A percentile compares a stretch with the other conserved stretches of the same genome.
These are phyloP conservation scores for Plotosus lineatus DNA, from an alignment of 2,113 vertebrate genomes.

Conservation along the genomic window DNA sequence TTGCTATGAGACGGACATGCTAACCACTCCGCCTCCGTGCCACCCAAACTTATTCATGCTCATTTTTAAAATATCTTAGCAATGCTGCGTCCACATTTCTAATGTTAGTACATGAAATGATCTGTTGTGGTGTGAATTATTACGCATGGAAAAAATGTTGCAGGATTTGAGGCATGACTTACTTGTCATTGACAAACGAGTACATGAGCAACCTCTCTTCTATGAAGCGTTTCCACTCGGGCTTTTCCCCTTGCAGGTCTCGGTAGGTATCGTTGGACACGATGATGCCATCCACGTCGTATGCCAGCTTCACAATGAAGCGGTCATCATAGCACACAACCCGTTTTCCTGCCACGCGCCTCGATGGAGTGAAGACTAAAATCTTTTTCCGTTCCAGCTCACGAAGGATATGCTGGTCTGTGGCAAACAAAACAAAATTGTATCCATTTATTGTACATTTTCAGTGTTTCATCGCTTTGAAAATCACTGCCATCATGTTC, in stretches of 20 bases:
- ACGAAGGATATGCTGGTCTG: constrained; percentile 88
- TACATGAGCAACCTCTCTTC: constrained; percentile 93
- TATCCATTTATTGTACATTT: neutral
- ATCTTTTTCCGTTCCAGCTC: constrained; percentile 92
- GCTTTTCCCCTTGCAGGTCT: constrained; percentile 85
- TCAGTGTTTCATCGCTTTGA: neutral
- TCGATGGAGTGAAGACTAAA: constrained; percentile 89
- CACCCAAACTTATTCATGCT: neutral
- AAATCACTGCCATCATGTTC: neutral
- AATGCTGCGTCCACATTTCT: neutral
- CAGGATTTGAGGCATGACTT: constrained; percentile 39
- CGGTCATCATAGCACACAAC: constrained; percentile 92
- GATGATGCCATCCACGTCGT: constrained; percentile 83
- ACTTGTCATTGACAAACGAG: constrained; percentile 97
- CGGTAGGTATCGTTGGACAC: constrained; percentile 94
- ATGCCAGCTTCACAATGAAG: constrained; percentile 90
- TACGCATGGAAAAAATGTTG: neutral
- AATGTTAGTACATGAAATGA: neutral
- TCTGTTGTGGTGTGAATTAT: neutral
- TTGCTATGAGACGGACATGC: too few relatives aligned
- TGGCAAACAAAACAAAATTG: neutral
- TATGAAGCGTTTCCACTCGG: constrained; percentile 93
- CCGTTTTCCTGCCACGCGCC: constrained; percentile 83
- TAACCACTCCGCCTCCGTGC: too few relatives aligned
- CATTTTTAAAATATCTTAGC: neutral